phyloP scores from a whole-genome alignment of 2,797 vertebrate genomes.

The Choloepus didactylus region DNA sequence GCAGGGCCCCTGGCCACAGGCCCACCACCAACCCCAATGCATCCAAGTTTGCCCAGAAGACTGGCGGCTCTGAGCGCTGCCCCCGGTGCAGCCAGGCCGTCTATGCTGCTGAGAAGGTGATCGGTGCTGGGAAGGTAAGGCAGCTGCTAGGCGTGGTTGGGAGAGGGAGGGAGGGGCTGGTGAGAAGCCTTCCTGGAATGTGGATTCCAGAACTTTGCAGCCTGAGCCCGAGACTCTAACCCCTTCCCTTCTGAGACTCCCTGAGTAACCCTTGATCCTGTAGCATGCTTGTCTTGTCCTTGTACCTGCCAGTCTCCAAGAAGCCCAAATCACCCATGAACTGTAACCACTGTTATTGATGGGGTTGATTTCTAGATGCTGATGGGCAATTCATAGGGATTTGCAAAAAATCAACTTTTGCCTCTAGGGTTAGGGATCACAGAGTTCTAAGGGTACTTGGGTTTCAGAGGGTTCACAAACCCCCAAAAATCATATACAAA shows the following conservation, averaged over 20 bases:
- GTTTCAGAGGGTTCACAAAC: not conserved
- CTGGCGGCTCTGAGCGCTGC: conserved; percentile 93
- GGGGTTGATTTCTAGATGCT: not conserved
- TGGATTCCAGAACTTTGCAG: not conserved
- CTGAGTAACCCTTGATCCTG: not conserved
- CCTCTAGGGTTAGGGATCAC: not conserved
- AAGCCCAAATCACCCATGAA: not conserved
- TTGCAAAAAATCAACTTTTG: not conserved
- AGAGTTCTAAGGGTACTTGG: not conserved
- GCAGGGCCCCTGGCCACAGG: conserved; percentile 90
- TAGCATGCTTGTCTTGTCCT: not conserved
- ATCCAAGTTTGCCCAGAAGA: conserved; percentile 93
- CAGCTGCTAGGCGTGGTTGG: accelerated
- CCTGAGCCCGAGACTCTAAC: not conserved
- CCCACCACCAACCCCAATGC: conserved; percentile 93
- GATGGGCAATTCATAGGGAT: not conserved
- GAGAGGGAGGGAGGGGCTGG: accelerated
- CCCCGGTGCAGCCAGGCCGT: conserved; percentile 94
- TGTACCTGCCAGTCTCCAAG: not conserved
- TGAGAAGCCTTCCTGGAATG: accelerated
- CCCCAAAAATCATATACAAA: too few relatives aligned
- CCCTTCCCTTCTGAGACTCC: not conserved
- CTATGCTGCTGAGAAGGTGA: conserved; percentile 96
- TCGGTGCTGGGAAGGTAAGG: conserved; percentile 95
- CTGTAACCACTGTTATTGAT: accelerated